Percentiles rank a stretch among this genome's conserved stretches.
Conservation (phyloP, 1,140 invertebrate species). For the Drosophila suzukii region DNA sequence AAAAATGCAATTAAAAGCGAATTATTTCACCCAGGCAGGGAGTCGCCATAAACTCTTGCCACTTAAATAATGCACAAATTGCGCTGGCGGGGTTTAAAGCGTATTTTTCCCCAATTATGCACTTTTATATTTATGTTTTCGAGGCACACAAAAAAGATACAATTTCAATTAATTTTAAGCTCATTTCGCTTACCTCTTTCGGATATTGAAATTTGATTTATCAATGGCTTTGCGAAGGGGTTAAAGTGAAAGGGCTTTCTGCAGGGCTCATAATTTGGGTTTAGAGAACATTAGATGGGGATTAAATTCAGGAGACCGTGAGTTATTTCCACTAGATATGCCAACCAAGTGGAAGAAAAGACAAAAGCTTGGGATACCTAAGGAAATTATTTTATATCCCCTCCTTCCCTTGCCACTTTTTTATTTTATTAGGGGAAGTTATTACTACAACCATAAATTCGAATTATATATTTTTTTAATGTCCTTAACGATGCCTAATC, state of each 20-base stretch:
- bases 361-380: conserved; percentile 24
- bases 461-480: conserved; percentile 48
- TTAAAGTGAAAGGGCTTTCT: conserved; percentile 57
- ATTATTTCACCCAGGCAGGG: conserved; percentile 21
- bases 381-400: conserved; percentile 24
- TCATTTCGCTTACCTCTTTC: conserved; percentile 34
- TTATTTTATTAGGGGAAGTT: conserved; percentile 13
- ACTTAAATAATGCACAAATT: conserved; percentile 63
- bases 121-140: conserved; percentile 50
- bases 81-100: conserved; percentile 42
- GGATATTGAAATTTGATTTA: conserved; percentile 48
- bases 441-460: conserved; percentile 45
- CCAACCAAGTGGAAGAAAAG: conserved; percentile 23
- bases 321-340: conserved; percentile 39
- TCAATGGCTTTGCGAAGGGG: conserved; percentile 21
- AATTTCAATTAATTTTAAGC: conserved; percentile 79
- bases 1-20: conserved; percentile 69
- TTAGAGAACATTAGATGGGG: conserved; percentile 33
- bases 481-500: conserved; percentile 47
- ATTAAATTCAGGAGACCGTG: conserved; percentile 35
- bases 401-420: neutral
- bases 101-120: conserved; percentile 65
- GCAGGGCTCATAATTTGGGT: conserved; percentile 55
- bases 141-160: conserved; percentile 34
- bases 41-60: conserved; percentile 21